A percentile compares a stretch with the other conserved stretches of the same genome.
These are phyloP conservation scores for Manacus vitellinus DNA, from an alignment of 2,113 vertebrate genomes.

Conservation along the genomic window DNA sequence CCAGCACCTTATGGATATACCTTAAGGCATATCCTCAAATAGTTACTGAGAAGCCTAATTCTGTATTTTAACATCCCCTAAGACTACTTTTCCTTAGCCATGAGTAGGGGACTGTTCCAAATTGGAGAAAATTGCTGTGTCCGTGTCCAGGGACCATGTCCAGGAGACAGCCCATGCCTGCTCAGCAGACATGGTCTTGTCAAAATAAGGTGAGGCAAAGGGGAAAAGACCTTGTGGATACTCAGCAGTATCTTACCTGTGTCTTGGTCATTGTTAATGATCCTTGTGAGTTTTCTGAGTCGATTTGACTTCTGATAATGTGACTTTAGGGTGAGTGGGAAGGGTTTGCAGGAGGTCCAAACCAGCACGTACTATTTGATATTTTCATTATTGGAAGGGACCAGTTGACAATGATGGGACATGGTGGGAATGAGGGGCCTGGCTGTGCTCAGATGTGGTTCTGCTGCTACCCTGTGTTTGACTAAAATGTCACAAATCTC, in stretches of 20 bases:
- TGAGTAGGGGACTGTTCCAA: background rate
- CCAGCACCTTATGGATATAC: background rate
- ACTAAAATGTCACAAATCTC: background rate
- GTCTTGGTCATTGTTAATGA: background rate
- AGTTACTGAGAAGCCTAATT: background rate
- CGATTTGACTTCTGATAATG: background rate
- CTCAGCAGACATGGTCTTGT: fast-evolving
- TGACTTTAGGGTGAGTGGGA: background rate
- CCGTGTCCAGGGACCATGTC: background rate
- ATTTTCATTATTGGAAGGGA: background rate
- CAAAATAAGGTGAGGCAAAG: background rate
- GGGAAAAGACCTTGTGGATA: background rate
- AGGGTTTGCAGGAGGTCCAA: background rate
- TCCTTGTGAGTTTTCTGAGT: background rate
- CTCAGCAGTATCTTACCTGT: background rate
- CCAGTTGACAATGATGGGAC: background rate
- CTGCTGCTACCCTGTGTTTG: background rate
- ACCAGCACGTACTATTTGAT: background rate
- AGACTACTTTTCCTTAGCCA: background rate
- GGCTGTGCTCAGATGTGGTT: background rate
- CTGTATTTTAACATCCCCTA: background rate
- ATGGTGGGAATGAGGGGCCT: background rate
- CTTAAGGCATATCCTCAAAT: background rate
- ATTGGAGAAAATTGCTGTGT: background rate
- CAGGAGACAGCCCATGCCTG: background rate